These are phyloP conservation scores for Amphiprion clarkii DNA, from an alignment of 2,797 vertebrate species.

Conservation along the genomic window DNA sequence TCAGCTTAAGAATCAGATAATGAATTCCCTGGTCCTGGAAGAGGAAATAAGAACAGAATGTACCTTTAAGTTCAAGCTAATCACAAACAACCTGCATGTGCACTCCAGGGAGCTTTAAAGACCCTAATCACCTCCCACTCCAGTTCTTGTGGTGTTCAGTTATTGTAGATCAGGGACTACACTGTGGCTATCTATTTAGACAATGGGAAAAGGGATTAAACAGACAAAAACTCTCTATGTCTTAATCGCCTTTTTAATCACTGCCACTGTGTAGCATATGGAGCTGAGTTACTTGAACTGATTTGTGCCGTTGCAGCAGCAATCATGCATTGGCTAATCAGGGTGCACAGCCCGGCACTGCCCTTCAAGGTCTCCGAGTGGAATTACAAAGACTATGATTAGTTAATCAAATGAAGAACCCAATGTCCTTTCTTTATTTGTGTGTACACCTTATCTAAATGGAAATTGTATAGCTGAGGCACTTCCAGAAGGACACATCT, in stretches of 20 bases:
- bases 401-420: slow-evolving; percentile 88
- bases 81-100: slow-evolving; percentile 76
- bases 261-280: slow-evolving; percentile 70
- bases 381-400: slow-evolving; percentile 88
- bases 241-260: slow-evolving; percentile 83
- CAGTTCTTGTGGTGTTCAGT: slow-evolving; percentile 68
- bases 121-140: slow-evolving; percentile 79
- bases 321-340: slow-evolving; percentile 84
- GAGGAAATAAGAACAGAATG: slow-evolving; percentile 69
- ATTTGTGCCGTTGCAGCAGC: slow-evolving; percentile 78
- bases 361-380: slow-evolving; percentile 80
- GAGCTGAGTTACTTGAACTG: slow-evolving; percentile 81
- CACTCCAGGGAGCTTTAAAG: slow-evolving; percentile 78
- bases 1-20: slow-evolving; percentile 67
- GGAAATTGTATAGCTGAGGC: slow-evolving; percentile 80
- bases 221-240: slow-evolving; percentile 71
- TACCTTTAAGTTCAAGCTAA: slow-evolving; percentile 78
- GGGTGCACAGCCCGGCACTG: slow-evolving; percentile 70
- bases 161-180: slow-evolving; percentile 76
- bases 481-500: slow-evolving; percentile 81
- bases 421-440: slow-evolving; percentile 82
- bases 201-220: slow-evolving; percentile 75
- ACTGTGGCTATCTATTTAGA: slow-evolving; percentile 68
- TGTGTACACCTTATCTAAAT: slow-evolving; percentile 83
- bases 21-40: slow-evolving; percentile 64